These are phyloP conservation scores for Atopsyche davidsoni DNA, from an alignment of 1,140 invertebrate species.

Conservation along the genomic window DNA sequence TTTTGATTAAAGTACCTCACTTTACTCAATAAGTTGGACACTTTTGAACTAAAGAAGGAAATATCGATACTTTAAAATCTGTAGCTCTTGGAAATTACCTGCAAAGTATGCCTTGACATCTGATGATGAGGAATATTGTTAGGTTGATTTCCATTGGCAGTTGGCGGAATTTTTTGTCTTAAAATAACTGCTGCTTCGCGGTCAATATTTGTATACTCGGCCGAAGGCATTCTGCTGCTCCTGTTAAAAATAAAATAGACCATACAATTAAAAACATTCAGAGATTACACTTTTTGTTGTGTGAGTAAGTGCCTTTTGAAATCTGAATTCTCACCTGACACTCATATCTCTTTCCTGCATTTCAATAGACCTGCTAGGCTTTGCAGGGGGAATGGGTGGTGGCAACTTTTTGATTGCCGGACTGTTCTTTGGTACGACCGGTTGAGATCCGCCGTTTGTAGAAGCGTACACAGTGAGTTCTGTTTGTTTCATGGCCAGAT, in stretches of 20 bases:
- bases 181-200: conserved; percentile 43
- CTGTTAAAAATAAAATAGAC: no score
- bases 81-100: conserved; percentile 41
- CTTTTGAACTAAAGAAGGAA: no score
- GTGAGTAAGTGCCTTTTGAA: neutral
- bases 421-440: conserved; percentile 34
- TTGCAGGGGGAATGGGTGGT: conserved; percentile 47
- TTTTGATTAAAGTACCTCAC: conserved; percentile 4
- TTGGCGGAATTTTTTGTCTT: conserved; percentile 45
- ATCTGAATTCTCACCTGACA: conserved; percentile 37
- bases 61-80: neutral
- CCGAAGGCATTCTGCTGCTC: conserved; percentile 55
- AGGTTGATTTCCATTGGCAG: conserved; percentile 34
- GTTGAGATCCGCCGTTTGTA: neutral
- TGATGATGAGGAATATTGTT: conserved; percentile 51
- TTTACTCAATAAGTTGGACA: no score
- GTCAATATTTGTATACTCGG: conserved; percentile 46
- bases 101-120: conserved; percentile 69
- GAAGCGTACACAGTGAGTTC: conserved; percentile 34
- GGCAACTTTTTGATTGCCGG: conserved; percentile 37
- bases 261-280: no score
- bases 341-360: conserved; percentile 44
- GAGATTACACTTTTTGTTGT: no score
- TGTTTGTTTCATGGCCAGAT: conserved; percentile 49
- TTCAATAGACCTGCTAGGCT: conserved; percentile 43